Evolutionary conservation across 2,888 invertebrate genomes (phyloP).

Genomic region (Aspidiotus destructor): DNA sequence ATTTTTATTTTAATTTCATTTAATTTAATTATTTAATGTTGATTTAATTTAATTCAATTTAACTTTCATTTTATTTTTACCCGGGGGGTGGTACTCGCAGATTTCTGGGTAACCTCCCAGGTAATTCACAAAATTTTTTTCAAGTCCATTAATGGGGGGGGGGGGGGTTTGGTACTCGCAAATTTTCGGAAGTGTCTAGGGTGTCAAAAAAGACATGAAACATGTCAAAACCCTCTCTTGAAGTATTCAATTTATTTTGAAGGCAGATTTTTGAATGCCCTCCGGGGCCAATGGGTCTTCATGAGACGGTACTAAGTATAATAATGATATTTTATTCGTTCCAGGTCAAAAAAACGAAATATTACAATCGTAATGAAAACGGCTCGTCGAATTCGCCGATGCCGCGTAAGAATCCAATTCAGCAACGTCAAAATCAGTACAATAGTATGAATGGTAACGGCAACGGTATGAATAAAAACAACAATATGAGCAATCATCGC

Average conservation of each 20-base stretch:
- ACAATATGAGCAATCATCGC: neutral
- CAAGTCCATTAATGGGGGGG: too few species aligned
- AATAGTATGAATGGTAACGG: neutral
- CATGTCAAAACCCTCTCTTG: neutral
- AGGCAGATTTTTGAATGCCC: neutral
- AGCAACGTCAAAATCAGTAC: conserved; percentile 11
- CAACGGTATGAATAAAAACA: too few species aligned
- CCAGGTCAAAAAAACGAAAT: conserved; percentile 19
- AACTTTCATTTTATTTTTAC: too few species aligned
- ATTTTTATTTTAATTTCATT: too few species aligned
- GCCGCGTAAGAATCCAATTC: conserved; percentile 25
- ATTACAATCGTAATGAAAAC: conserved; percentile 20
- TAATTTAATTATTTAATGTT: too few species aligned
- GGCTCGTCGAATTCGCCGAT: neutral
- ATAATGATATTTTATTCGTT: neutral
- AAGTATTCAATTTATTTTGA: neutral
- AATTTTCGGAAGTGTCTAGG: too few species aligned
- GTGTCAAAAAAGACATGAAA: too few species aligned
- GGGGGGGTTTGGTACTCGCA: too few species aligned
- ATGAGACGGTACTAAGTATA: neutral
- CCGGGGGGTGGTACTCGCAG: too few species aligned
- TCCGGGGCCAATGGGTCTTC: neutral
- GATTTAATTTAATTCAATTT: too few species aligned
- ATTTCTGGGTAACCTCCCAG: too few species aligned
- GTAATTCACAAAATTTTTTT: too few species aligned